A percentile compares a stretch with the other conserved stretches of the same genome.
Evolutionary conservation across 2,113 vertebrate genomes (phyloP).

Genomic region (Girardinichthys multiradiatus): DNA sequence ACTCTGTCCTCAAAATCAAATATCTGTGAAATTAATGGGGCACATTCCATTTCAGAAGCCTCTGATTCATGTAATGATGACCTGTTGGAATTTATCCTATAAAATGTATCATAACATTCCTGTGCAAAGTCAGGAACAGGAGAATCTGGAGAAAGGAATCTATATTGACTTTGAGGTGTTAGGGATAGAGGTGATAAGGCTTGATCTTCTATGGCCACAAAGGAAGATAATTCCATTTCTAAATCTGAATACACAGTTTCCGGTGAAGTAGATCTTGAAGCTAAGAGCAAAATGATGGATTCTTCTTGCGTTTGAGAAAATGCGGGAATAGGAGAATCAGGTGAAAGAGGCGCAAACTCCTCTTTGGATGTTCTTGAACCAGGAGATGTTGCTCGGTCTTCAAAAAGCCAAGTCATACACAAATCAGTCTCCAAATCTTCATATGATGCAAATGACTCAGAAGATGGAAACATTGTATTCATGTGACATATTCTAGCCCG

Average conservation of each 20-base stretch:
- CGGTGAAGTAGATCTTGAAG: constrained; percentile 42
- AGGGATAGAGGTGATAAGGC: constrained; percentile 38
- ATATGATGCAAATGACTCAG: constrained; percentile 21
- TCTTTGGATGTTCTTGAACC: constrained; percentile 37
- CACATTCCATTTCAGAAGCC: constrained; percentile 22
- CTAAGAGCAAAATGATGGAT: background rate
- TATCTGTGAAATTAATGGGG: constrained; percentile 27
- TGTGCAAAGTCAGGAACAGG: constrained; percentile 15
- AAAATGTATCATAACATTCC: background rate
- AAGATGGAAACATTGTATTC: background rate
- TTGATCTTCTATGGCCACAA: constrained; percentile 2
- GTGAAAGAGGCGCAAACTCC: constrained; percentile 32
- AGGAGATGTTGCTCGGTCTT: constrained; percentile 38
- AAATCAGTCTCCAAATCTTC: constrained; percentile 32
- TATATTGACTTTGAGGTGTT: background rate
- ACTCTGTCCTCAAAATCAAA: constrained; percentile 33
- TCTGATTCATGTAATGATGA: constrained; percentile 30
- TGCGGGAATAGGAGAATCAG: constrained; percentile 65
- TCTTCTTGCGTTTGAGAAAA: constrained; percentile 16
- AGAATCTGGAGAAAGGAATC: constrained; percentile 42
- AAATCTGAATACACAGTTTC: constrained; percentile 44
- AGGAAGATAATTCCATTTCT: constrained; percentile 13
- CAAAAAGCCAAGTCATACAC: constrained; percentile 17
- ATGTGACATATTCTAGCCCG: background rate
- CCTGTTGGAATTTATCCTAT: background rate